A percentile compares a stretch with the other conserved stretches of the same genome.
These are phyloP conservation scores for Turritopsis rubra DNA, from an alignment of 30 jellyfish, hydroid and myxozoan genomes.

Conservation along the genomic window DNA sequence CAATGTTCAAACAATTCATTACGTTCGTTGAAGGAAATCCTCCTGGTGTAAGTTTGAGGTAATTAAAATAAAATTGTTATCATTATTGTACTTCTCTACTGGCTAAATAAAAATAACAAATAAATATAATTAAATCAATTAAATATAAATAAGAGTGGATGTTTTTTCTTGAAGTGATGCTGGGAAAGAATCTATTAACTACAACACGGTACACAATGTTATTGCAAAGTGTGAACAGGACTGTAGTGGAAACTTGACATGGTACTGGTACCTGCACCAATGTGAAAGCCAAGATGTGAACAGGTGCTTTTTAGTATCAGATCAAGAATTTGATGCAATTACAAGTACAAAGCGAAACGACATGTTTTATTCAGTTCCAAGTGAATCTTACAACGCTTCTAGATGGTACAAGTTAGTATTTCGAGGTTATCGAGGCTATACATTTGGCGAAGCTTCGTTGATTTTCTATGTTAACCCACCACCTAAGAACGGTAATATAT, in stretches of 20 bases:
- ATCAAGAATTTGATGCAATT: not conserved
- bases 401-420: constrained; percentile 8
- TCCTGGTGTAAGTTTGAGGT: not conserved
- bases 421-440: constrained; percentile 11
- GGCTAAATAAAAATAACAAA: no score
- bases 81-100: no score
- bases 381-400: not conserved
- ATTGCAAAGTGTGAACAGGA: not conserved
- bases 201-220: not conserved
- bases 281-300: not conserved
- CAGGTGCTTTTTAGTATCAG: not conserved
- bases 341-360: not conserved
- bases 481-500: constrained; percentile 4
- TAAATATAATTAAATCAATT: no score
- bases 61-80: not conserved
- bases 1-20: not conserved
- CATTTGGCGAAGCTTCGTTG: not conserved
- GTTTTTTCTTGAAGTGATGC: not conserved
- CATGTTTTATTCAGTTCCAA: not conserved
- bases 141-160: not conserved
- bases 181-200: not conserved
- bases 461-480: constrained; percentile 9
- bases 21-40: not conserved
- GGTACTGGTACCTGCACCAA: not conserved
- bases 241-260: not conserved